phyloP scores from a whole-genome alignment of 2,888 invertebrate species.

The Odontocerum albicorne region DNA sequence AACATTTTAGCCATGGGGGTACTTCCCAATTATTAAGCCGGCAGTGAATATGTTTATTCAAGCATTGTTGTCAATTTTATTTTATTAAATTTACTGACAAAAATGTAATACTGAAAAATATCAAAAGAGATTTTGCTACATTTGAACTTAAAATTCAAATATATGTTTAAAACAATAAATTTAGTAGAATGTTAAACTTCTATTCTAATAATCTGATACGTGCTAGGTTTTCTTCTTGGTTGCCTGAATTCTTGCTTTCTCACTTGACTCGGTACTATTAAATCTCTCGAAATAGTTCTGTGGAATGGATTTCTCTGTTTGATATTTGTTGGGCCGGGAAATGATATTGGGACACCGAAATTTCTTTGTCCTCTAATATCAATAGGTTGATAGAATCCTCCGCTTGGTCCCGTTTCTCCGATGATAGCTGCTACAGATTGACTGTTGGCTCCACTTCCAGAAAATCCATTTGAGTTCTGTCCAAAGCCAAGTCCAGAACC shows the following conservation, averaged over 20 bases:
- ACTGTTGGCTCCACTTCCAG: constrained; percentile 23
- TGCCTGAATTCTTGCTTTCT: constrained; percentile 20
- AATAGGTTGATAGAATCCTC: constrained; percentile 1
- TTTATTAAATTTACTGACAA: too few relatives aligned
- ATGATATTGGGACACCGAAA: constrained; percentile 18
- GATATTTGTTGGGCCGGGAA: constrained; percentile 28
- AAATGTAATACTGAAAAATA: too few relatives aligned
- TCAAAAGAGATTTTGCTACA: too few relatives aligned
- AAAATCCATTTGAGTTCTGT: constrained; percentile 21
- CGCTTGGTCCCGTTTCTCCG: background rate
- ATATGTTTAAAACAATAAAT: background rate
- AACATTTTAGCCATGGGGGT: too few relatives aligned
- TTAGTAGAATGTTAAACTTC: constrained; percentile 18
- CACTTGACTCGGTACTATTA: constrained; percentile 2
- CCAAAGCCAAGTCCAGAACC: constrained; percentile 25
- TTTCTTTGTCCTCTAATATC: constrained; percentile 9
- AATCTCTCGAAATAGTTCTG: background rate
- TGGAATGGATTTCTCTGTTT: constrained; percentile 19
- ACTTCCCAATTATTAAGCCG: too few relatives aligned
- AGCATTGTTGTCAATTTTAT: too few relatives aligned
- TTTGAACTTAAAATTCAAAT: too few relatives aligned
- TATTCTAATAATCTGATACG: constrained; percentile 29
- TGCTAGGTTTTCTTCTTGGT: constrained; percentile 19
- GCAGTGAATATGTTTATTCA: too few relatives aligned
- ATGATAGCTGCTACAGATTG: constrained; percentile 12